Base-by-base conservation (phyloP, 1,140 invertebrate genomes). In the Galleria mellonella region DNA sequence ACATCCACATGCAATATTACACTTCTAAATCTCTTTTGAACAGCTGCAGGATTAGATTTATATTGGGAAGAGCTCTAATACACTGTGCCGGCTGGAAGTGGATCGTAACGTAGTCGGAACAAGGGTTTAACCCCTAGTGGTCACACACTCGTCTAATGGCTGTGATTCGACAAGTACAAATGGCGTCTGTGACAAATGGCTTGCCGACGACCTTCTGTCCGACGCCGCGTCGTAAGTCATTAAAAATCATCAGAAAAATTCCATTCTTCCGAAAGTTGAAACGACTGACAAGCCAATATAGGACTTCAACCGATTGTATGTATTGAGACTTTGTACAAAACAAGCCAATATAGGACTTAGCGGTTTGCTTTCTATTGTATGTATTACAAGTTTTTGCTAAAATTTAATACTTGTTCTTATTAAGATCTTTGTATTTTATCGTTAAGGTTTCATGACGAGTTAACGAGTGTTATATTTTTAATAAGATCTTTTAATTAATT, bases 91-190 rank as follows among this genome's bases (percentile, higher is more conserved):
- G 14, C 12, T 47, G 41, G 32, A 15, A 51, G 46, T 43, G 42
- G 49, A 48, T 51, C 33, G 58, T 62, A 43, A 52, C 63, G 32
- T 38, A 65, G 55, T 75, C 49, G 38, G 67, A 37, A 73, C 71
- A 52, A 32, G 54, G 60, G 50, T 54, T n/a, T 63, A 65, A 72
- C 68, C 74, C 72, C 73, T 64, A 62, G 75, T 72, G 77, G 81
- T 82, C 74, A 77, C 79, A 81, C 76, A 73, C 76, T 56, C 66
- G 57, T 82, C 76, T 84, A 84, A 84, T 84, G 78, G 76, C 71
- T 66, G 81, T 81, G 81, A 84, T 83, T 84, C 81, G 81, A 83
- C 81, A 83, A 81, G 81, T 83, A 84, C 81, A 84, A 84, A 84
- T 84, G 78, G 81, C 67, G 44, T 51, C 57, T 47, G 71, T 84